Conservation (phyloP, 2,888 invertebrate genomes). For the Patella depressa region DNA sequence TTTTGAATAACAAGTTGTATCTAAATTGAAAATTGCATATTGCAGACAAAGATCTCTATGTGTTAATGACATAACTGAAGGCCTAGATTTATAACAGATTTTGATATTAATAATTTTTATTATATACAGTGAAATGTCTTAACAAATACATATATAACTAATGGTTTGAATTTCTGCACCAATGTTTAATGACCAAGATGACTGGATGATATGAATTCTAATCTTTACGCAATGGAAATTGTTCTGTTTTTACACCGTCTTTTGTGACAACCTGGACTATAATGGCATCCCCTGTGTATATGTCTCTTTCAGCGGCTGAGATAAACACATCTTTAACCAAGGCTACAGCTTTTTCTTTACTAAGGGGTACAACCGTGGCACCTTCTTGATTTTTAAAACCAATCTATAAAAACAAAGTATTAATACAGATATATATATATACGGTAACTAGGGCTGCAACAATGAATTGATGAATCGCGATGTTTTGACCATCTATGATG, state of each 20-base stretch:
- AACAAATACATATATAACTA: no score
- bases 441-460: neutral
- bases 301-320: slow-evolving; percentile 97
- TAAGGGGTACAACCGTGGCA: slow-evolving; percentile 76
- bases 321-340: slow-evolving; percentile 96
- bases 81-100: no score
- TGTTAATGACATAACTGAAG: no score
- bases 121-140: no score
- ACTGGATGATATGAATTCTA: slow-evolving; percentile 67
- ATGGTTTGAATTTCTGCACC: no score
- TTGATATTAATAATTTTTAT: no score
- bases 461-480: no score
- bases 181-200: neutral
- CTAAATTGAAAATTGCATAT: no score
- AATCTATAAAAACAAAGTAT: slow-evolving; percentile 74
- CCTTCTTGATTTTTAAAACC: slow-evolving; percentile 90
- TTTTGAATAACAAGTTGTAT: no score
- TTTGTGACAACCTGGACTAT: slow-evolving; percentile 89
- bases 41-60: no score
- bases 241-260: slow-evolving; percentile 81
- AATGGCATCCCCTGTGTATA: slow-evolving; percentile 95
- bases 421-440: neutral
- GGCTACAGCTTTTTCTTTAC: slow-evolving; percentile 85
- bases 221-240: slow-evolving; percentile 88
- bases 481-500: no score